phyloP scores from a whole-genome alignment of 2,888 invertebrate genomes.

The Erynnis tages region DNA sequence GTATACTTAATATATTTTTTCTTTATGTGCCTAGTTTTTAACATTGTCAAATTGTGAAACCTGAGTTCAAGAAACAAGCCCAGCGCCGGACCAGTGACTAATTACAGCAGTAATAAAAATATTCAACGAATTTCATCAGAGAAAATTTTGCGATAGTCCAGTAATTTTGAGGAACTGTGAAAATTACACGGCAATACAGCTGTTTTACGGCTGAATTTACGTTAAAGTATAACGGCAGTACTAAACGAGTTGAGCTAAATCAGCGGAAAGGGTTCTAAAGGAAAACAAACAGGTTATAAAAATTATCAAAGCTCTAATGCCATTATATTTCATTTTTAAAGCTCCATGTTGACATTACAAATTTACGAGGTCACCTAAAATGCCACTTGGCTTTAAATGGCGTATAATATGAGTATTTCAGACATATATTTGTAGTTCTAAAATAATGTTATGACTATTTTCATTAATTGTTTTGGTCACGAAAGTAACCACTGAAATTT shows the following conservation, averaged over 20 bases:
- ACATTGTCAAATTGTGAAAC: too few species aligned
- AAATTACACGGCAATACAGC: not conserved
- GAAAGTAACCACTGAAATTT: too few species aligned
- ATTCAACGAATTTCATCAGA: too few species aligned
- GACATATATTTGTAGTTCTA: constrained; percentile 1
- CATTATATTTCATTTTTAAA: constrained; percentile 20
- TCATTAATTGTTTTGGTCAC: not conserved
- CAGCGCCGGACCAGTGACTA: too few species aligned
- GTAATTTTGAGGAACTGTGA: too few species aligned
- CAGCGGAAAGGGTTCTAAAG: not conserved
- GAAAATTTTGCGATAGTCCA: too few species aligned
- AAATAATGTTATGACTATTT: not conserved
- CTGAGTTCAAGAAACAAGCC: too few species aligned
- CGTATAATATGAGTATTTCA: too few species aligned
- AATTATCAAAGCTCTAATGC: constrained; percentile 15
- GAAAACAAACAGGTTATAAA: constrained; percentile 16
- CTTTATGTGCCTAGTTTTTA: too few species aligned
- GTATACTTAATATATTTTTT: too few species aligned
- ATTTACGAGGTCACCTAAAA: constrained; percentile 25
- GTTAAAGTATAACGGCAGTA: not conserved
- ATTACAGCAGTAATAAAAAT: too few species aligned
- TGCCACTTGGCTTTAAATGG: constrained; percentile 21
- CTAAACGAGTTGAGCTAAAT: not conserved
- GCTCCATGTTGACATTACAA: constrained; percentile 17
- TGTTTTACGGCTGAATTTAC: not conserved